These are phyloP conservation scores for Dicranocentrus wangi DNA, from an alignment of 2,888 invertebrate species.

Conservation along the genomic window DNA sequence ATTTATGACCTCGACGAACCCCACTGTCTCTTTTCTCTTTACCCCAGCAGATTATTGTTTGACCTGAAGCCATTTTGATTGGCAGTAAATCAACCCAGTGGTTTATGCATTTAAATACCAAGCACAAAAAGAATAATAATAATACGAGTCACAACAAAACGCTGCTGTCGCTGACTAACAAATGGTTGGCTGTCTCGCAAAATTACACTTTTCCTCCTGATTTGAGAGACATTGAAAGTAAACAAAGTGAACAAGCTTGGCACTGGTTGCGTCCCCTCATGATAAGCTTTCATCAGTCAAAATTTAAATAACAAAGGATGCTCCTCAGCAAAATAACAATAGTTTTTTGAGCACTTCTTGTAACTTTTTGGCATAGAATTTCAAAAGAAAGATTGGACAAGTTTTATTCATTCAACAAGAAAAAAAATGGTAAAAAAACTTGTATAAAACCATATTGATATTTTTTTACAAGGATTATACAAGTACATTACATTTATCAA, in stretches of 20 bases:
- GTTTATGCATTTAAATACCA: background rate
- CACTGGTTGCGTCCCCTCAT: background rate
- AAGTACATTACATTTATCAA: no score
- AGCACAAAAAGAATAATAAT: background rate
- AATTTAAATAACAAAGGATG: slow-evolving; percentile 51
- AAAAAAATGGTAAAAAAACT: no score
- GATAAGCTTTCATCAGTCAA: slow-evolving; percentile 35
- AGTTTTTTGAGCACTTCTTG: slow-evolving; percentile 26
- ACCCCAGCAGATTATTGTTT: slow-evolving; percentile 21
- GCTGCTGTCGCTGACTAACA: background rate
- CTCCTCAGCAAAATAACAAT: slow-evolving; percentile 24
- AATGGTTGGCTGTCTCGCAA: background rate
- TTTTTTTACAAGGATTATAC: no score
- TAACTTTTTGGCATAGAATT: slow-evolving; percentile 30
- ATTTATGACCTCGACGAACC: slow-evolving; percentile 36
- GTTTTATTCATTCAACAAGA: slow-evolving; percentile 36
- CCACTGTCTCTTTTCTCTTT: slow-evolving; percentile 11
- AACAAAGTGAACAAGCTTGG: background rate
- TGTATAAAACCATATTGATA: no score
- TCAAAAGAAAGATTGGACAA: slow-evolving; percentile 43
- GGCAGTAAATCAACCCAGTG: slow-evolving; percentile 47
- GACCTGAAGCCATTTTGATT: slow-evolving; percentile 58
- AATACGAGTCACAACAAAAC: slow-evolving; percentile 6
- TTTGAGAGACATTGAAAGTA: slow-evolving; percentile 9
- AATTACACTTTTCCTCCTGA: slow-evolving; percentile 2